phyloP scores from a whole-genome alignment of 2,888 invertebrate species.

The Odontomyia ornata region DNA sequence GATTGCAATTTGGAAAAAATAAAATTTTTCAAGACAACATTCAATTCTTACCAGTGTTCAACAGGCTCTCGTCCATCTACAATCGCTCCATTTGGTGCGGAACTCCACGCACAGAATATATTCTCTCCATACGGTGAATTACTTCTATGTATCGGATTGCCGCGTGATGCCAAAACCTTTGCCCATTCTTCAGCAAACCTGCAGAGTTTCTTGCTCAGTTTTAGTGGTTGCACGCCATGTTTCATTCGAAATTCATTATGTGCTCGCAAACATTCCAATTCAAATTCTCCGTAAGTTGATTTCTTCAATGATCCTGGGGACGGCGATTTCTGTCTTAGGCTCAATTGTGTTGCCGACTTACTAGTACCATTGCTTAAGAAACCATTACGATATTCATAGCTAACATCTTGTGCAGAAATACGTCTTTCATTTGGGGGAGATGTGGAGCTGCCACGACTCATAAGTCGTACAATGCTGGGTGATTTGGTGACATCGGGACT shows the following conservation, averaged over 20 bases:
- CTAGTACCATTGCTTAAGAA: slow-evolving; percentile 53
- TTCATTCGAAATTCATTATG: slow-evolving; percentile 76
- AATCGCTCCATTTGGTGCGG: slow-evolving; percentile 65
- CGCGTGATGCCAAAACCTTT: slow-evolving; percentile 69
- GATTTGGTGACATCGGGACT: slow-evolving; percentile 54
- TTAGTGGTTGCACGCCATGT: slow-evolving; percentile 74
- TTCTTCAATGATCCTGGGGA: slow-evolving; percentile 55
- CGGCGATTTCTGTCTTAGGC: slow-evolving; percentile 54
- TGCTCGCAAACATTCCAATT: slow-evolving; percentile 74
- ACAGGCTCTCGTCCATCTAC: slow-evolving; percentile 64
- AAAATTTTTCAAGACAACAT: background rate
- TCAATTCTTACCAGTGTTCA: slow-evolving; percentile 61
- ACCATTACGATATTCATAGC: slow-evolving; percentile 51
- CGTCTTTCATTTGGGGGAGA: slow-evolving; percentile 53
- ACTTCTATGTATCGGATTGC: slow-evolving; percentile 76
- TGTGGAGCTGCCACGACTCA: slow-evolving; percentile 52
- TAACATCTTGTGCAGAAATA: slow-evolving; percentile 53
- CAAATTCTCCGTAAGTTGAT: slow-evolving; percentile 65
- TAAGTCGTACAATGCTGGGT: slow-evolving; percentile 54
- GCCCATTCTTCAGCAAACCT: slow-evolving; percentile 80
- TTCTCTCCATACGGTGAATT: slow-evolving; percentile 85
- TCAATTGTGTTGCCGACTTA: slow-evolving; percentile 52
- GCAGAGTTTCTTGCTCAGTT: slow-evolving; percentile 72
- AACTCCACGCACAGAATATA: slow-evolving; percentile 80
- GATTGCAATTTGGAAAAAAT: no score